Evolutionary conservation across 1,140 invertebrate genomes (phyloP), one percentile per base, ranked within the genome.

Genomic region (Piezodorus guildinii): DNA sequence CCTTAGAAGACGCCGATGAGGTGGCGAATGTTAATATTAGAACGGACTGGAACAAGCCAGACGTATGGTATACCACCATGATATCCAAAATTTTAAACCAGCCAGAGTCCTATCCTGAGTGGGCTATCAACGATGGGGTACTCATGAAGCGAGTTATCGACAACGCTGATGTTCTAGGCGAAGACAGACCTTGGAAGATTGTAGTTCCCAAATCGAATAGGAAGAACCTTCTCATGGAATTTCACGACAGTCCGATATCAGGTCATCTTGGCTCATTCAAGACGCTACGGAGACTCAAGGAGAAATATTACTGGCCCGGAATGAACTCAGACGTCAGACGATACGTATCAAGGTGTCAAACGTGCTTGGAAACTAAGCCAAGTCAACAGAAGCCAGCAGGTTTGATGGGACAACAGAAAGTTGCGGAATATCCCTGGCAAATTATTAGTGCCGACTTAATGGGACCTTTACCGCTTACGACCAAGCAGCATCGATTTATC

Each of bases 11-110:
- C 5, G 64, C 71, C 0, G 66, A 68, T 8, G 64, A 60, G 17
- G 8, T 30, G 8, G 45, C 21, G 2, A 68, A 72, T 39, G 49
- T 63, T 19, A 73, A 72, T 1, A 71, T 79, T 8, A 69, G 70
- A 0, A 77, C 78, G 65, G 77, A 75, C 12, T 75, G 75, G 49
- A 75, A n/a, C 65, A 66, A 30, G 27, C 27, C n/a, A n/a, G n/a
- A n/a, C n/a, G n/a, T n/a, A n/a, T n/a, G n/a, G n/a, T n/a, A n/a
- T n/a, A n/a, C n/a, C n/a, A n/a, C n/a, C n/a, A n/a, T n/a, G n/a
- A n/a, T n/a, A n/a, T n/a, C n/a, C n/a, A n/a, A n/a, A n/a, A n/a
- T n/a, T n/a, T n/a, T n/a, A n/a, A n/a, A n/a, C n/a, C n/a, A n/a
- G n/a, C n/a, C 27, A 30, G 27, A 30, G 27, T 30, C 27, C 27